phyloP scores from a whole-genome alignment of 1,140 invertebrate species.

The Plectrocnemia conspersa region DNA sequence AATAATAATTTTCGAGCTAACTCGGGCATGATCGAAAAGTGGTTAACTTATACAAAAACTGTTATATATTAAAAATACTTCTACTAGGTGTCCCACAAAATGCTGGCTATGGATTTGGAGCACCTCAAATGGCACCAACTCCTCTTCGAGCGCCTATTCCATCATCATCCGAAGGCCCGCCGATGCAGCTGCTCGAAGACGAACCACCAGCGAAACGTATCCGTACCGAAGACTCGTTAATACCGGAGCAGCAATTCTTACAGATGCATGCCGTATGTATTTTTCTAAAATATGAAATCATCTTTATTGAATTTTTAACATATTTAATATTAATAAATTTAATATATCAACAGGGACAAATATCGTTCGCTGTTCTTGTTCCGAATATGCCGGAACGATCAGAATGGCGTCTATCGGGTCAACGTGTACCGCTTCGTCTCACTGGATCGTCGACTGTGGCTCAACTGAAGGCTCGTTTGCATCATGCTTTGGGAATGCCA shows the following conservation, averaged over 20 bases:
- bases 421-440: slow-evolving; percentile 74
- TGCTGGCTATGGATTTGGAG: slow-evolving; percentile 14
- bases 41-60: too few species aligned
- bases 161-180: slow-evolving; percentile 48
- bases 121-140: slow-evolving; percentile 20
- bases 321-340: slow-evolving; percentile 11
- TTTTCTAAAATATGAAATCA: neutral
- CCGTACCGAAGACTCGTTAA: slow-evolving; percentile 86
- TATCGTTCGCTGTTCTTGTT: slow-evolving; percentile 48
- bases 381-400: slow-evolving; percentile 83
- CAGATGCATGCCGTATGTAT: slow-evolving; percentile 45
- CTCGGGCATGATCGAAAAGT: too few species aligned
- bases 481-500: slow-evolving; percentile 88
- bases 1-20: too few species aligned
- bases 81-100: slow-evolving; percentile 18
- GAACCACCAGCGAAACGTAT: slow-evolving; percentile 85
- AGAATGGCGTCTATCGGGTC: slow-evolving; percentile 96
- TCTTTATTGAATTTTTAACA: slow-evolving; percentile 2
- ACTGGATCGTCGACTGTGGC: slow-evolving; percentile 76
- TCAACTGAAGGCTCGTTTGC: slow-evolving; percentile 83
- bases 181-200: slow-evolving; percentile 60
- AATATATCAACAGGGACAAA: slow-evolving; percentile 29
- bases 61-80: too few species aligned
- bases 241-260: slow-evolving; percentile 68
- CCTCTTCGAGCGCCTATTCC: slow-evolving; percentile 26